phyloP scores from a whole-genome alignment of 2,113 vertebrate species.

The Octodon degus region DNA sequence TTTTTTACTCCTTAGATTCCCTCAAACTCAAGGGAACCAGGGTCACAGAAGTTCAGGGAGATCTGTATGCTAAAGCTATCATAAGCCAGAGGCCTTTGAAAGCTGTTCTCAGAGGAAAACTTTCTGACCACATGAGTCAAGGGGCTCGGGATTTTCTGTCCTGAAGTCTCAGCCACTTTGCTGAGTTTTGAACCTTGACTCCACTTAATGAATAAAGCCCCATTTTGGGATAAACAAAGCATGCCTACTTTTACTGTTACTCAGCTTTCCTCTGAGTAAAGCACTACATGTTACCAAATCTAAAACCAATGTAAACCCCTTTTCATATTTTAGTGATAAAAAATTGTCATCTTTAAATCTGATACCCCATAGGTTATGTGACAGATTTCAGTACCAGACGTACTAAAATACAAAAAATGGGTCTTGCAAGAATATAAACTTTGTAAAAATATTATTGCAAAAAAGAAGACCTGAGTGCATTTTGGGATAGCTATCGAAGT shows the following conservation, averaged over 20 bases:
- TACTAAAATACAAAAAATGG: not conserved
- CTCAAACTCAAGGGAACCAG: not conserved
- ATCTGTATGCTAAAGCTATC: not conserved
- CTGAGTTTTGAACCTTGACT: not conserved
- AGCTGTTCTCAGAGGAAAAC: not conserved
- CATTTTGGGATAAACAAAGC: not conserved
- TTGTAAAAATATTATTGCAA: conserved; percentile 39
- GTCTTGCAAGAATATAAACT: not conserved
- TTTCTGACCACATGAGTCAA: not conserved
- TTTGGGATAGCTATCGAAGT: not conserved
- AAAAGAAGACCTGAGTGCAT: not conserved
- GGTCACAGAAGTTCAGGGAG: not conserved
- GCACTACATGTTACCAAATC: not conserved
- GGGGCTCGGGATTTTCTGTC: not conserved
- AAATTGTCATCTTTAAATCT: not conserved
- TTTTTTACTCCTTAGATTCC: not conserved
- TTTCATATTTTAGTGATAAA: conserved; percentile 26
- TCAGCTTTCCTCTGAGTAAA: not conserved
- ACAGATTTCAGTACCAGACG: not conserved
- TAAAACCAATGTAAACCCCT: not conserved
- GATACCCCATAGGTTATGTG: not conserved
- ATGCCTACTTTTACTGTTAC: not conserved
- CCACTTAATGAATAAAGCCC: not conserved
- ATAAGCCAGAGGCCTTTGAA: not conserved
- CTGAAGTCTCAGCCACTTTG: not conserved